A percentile compares a stretch with the other conserved stretches of the same genome.
These are phyloP conservation scores for Drosophila tristis DNA, from an alignment of 1,140 invertebrate species.

Conservation along the genomic window DNA sequence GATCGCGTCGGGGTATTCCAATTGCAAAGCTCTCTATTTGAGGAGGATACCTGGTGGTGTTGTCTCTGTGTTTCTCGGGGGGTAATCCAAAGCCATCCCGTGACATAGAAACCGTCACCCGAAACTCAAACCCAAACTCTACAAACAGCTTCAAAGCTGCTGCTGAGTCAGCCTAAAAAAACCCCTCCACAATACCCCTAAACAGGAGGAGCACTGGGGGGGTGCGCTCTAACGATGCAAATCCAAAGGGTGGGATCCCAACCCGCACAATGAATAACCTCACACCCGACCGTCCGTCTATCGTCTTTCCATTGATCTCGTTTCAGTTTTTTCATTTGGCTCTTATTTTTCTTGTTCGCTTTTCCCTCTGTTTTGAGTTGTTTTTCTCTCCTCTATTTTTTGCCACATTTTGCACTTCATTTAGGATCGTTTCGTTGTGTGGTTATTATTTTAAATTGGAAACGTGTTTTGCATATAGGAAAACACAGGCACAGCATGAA, in stretches of 20 bases:
- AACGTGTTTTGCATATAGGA: slow-evolving; percentile 73
- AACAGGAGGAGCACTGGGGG: slow-evolving; percentile 19
- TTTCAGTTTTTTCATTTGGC: slow-evolving; percentile 1
- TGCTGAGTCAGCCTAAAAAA: slow-evolving; percentile 29
- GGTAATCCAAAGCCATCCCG: slow-evolving; percentile 58
- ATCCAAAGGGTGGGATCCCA: slow-evolving; percentile 10
- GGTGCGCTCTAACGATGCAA: slow-evolving; percentile 14
- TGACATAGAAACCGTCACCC: slow-evolving; percentile 66
- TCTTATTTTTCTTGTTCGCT: neutral
- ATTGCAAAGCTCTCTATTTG: slow-evolving; percentile 52
- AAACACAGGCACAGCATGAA: slow-evolving; percentile 40
- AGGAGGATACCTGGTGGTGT: slow-evolving; percentile 42
- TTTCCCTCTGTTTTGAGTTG: neutral
- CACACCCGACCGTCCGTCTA: neutral
- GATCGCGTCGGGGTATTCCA: slow-evolving; percentile 47
- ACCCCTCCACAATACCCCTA: slow-evolving; percentile 25
- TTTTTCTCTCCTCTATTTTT: slow-evolving; percentile 4
- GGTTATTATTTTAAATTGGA: slow-evolving; percentile 60
- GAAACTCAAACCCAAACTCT: slow-evolving; percentile 36
- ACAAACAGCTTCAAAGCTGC: slow-evolving; percentile 53
- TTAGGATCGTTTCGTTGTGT: slow-evolving; percentile 19
- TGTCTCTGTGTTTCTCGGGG: neutral
- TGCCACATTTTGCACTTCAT: slow-evolving; percentile 30
- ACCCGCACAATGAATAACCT: neutral
- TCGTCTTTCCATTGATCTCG: slow-evolving; percentile 4